A percentile compares a stretch with the other conserved stretches of the same genome.
These are phyloP conservation scores for Trichechus manatus DNA, from an alignment of 2,113 vertebrate species.

Conservation along the genomic window DNA sequence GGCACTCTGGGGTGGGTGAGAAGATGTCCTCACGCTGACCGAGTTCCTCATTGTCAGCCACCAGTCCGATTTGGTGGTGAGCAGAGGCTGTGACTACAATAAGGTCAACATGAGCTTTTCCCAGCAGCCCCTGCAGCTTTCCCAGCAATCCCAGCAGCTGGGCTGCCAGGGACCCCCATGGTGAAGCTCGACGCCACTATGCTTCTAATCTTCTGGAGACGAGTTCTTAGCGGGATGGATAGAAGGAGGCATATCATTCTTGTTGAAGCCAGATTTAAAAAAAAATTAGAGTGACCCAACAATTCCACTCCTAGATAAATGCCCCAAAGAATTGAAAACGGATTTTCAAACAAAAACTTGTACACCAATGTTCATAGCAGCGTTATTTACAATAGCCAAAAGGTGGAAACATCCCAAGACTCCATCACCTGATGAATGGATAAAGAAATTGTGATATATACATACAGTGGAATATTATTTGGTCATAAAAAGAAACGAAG, in stretches of 20 bases:
- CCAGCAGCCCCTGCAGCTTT: conserved; percentile 54
- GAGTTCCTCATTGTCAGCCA: conserved; percentile 66
- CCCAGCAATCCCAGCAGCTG: conserved; percentile 38
- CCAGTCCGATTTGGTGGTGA: conserved; percentile 73
- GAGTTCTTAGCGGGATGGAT: not conserved
- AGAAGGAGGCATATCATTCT: not conserved
- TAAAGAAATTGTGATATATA: too few species aligned
- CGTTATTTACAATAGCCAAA: too few species aligned
- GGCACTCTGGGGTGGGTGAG: conserved; percentile 76
- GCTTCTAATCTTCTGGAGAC: not conserved
- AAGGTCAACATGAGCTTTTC: conserved; percentile 29
- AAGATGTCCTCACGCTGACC: conserved; percentile 71
- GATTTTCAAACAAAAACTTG: not conserved
- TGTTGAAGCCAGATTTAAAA: conserved; percentile 35
- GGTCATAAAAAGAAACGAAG: too few species aligned
- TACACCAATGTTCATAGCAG: too few species aligned
- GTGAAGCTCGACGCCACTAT: not conserved
- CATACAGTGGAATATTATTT: too few species aligned
- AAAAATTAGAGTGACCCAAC: not conserved
- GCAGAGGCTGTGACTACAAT: not conserved
- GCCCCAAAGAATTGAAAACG: not conserved
- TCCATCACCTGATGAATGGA: too few species aligned
- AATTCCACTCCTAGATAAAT: too few species aligned
- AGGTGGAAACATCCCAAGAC: too few species aligned
- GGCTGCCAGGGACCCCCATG: not conserved